Conservation (phyloP, 2,797 vertebrate genomes). For the Tapera naevia region DNA sequence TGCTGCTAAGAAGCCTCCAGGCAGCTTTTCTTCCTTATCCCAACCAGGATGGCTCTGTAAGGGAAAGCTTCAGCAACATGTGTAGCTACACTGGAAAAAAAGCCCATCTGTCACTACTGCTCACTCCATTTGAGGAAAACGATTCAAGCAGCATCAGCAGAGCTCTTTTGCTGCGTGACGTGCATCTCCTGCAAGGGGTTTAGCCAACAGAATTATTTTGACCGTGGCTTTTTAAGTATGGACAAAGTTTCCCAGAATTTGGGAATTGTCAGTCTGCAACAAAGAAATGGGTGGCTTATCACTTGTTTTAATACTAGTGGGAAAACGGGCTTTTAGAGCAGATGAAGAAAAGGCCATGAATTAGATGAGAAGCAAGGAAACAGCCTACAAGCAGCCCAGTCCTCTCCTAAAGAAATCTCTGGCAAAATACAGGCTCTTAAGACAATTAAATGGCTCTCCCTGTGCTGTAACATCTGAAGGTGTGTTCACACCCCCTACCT, state of each 20-base stretch:
- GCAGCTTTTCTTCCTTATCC: background rate
- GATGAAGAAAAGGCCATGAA: background rate
- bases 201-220: background rate
- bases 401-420: background rate
- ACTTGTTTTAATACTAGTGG: background rate
- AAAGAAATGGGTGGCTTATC: background rate
- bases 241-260: background rate
- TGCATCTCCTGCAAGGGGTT: background rate
- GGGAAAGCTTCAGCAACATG: background rate
- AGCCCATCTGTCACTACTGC: slow-evolving; percentile 19
- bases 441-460: background rate
- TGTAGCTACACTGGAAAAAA: background rate
- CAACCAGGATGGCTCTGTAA: background rate
- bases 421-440: background rate
- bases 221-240: background rate
- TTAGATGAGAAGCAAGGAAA: background rate
- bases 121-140: background rate
- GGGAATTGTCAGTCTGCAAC: background rate
- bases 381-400: background rate
- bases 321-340: background rate
- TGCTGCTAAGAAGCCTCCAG: background rate
- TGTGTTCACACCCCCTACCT: slow-evolving; percentile 38
- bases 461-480: slow-evolving; percentile 27
- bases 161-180: background rate
- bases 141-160: background rate